A percentile compares a stretch with the other conserved stretches of the same genome.
These are phyloP conservation scores for Enoplolaimus lenunculus DNA, from an alignment of 2,888 invertebrate genomes.

Conservation along the genomic window DNA sequence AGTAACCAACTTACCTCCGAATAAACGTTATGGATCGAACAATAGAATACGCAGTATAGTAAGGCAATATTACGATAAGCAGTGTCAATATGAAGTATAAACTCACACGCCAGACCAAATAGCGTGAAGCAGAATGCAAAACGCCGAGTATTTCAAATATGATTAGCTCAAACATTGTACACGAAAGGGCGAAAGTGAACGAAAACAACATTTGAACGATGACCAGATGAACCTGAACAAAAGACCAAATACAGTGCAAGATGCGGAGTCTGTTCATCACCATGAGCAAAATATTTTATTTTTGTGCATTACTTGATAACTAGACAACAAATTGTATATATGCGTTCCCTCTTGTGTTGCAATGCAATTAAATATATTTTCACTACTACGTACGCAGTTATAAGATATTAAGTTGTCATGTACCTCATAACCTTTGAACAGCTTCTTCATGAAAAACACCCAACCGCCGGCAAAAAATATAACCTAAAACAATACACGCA, in stretches of 20 bases:
- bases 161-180: conserved; percentile 96
- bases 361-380: no score
- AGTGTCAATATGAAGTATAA: conserved; percentile 76
- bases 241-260: no score
- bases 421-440: conserved; percentile 82
- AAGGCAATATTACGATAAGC: conserved; percentile 86
- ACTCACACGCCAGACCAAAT: conserved; percentile 85
- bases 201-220: conserved; percentile 90
- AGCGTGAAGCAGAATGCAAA: conserved; percentile 75
- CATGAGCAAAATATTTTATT: no score
- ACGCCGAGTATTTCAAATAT: conserved; percentile 96
- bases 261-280: no score
- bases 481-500: conserved; percentile 50
- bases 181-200: conserved; percentile 81
- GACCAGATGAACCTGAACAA: conserved; percentile 61
- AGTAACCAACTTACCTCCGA: no score
- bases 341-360: no score
- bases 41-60: conserved; percentile 71
- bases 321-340: no score
- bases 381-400: no score
- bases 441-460: conserved; percentile 91
- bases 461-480: conserved; percentile 90
- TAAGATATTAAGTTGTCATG: no score
- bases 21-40: conserved; percentile 62
- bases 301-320: no score